These are phyloP conservation scores for Calephelis virginiensis DNA, from an alignment of 1,140 invertebrate species.

Conservation along the genomic window DNA sequence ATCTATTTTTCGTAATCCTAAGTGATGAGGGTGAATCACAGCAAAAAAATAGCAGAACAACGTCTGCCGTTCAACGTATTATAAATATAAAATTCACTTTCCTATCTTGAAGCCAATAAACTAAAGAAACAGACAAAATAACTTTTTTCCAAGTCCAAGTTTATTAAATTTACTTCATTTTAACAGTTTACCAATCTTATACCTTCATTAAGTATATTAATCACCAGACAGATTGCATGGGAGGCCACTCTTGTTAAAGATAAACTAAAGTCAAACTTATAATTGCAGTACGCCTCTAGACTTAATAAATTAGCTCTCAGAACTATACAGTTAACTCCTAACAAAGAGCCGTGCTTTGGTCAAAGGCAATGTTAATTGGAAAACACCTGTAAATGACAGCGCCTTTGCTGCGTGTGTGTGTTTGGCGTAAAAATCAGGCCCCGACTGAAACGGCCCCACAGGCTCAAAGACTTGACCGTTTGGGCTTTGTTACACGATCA, in stretches of 20 bases:
- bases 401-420: constrained; percentile 62
- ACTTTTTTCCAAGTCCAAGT: too few species aligned
- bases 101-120: too few species aligned
- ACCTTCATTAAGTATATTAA: too few species aligned
- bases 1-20: too few species aligned
- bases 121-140: too few species aligned
- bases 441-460: constrained; percentile 33
- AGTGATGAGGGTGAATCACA: too few species aligned
- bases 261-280: background rate
- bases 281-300: background rate
- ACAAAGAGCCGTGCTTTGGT: constrained; percentile 58
- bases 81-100: too few species aligned
- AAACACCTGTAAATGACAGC: constrained; percentile 73
- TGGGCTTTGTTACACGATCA: constrained; percentile 76
- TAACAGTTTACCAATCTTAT: too few species aligned
- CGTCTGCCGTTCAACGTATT: too few species aligned
- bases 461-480: constrained; percentile 70
- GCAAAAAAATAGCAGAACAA: too few species aligned
- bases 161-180: too few species aligned
- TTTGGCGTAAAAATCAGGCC: constrained; percentile 71
- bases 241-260: background rate
- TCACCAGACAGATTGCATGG: too few species aligned
- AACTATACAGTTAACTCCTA: constrained; percentile 55
- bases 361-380: constrained; percentile 75
- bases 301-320: constrained; percentile 36